Evolutionary conservation across 2,888 invertebrate species (phyloP).

Genomic region (Neocrepidodera transversa): DNA sequence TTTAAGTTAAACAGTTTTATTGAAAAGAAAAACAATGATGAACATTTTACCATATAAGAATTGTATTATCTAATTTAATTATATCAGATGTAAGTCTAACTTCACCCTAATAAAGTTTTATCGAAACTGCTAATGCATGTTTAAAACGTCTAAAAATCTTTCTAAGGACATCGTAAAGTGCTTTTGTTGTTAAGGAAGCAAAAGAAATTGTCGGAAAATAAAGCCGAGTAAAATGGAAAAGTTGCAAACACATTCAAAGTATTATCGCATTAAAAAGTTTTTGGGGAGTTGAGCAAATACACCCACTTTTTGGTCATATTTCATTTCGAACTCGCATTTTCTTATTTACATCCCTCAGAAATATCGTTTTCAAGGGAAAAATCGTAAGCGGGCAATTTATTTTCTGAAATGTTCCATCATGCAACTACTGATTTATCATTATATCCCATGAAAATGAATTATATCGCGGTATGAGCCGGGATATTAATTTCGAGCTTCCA

Average conservation of each 20-base stretch:
- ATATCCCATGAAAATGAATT: constrained; percentile 17
- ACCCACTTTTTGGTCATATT: constrained; percentile 17
- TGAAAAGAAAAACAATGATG: too few species aligned
- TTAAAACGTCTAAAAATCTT: too few species aligned
- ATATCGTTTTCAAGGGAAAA: constrained; percentile 17
- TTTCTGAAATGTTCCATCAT: constrained; percentile 19
- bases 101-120: too few species aligned
- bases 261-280: constrained; percentile 25
- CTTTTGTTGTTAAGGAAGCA: too few species aligned
- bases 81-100: too few species aligned
- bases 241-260: constrained; percentile 21
- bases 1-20: too few species aligned
- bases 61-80: too few species aligned
- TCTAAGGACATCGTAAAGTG: too few species aligned
- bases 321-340: constrained; percentile 17
- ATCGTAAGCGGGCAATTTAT: constrained; percentile 18
- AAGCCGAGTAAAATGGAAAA: constrained; percentile 5
- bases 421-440: constrained; percentile 25
- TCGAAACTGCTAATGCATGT: too few species aligned
- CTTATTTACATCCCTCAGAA: constrained; percentile 20
- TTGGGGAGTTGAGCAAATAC: constrained; percentile 11
- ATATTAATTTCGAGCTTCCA: constrained; percentile 9
- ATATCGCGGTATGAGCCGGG: constrained; percentile 6
- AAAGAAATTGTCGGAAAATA: constrained; percentile 6
- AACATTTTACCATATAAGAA: too few species aligned